Conservation (phyloP, 2,797 vertebrate species). For the Menidia menidia region DNA sequence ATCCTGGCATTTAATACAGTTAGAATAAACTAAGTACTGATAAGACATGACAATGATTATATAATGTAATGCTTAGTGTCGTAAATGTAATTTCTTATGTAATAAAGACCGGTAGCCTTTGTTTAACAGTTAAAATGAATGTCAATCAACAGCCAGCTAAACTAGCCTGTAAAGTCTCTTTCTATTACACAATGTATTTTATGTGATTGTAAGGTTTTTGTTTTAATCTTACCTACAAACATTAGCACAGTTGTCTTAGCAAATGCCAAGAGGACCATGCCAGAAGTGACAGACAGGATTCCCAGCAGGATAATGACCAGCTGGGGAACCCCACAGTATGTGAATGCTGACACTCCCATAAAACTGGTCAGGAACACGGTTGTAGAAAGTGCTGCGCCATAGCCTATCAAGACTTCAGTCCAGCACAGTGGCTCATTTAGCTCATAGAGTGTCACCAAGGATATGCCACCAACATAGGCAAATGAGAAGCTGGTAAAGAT, state of each 20-base stretch:
- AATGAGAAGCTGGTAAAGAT: slow-evolving; percentile 85
- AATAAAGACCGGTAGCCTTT: neutral
- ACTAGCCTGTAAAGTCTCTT: neutral
- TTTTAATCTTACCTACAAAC: slow-evolving; percentile 89
- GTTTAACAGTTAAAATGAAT: neutral
- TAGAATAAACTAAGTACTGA: slow-evolving; percentile 22
- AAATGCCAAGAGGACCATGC: slow-evolving; percentile 86
- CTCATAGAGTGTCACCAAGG: slow-evolving; percentile 89
- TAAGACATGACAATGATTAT: neutral
- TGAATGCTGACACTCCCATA: slow-evolving; percentile 85
- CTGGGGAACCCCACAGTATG: slow-evolving; percentile 85
- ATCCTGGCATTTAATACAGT: neutral
- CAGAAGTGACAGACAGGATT: slow-evolving; percentile 86
- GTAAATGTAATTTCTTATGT: neutral
- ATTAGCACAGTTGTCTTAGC: slow-evolving; percentile 90
- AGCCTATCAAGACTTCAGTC: slow-evolving; percentile 93
- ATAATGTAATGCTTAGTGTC: neutral
- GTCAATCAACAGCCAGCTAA: slow-evolving; percentile 19
- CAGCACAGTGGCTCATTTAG: slow-evolving; percentile 94
- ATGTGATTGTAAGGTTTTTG: neutral
- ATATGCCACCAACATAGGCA: slow-evolving; percentile 77
- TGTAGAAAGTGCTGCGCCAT: slow-evolving; percentile 88
- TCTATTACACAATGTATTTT: neutral
- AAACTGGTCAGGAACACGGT: slow-evolving; percentile 89
- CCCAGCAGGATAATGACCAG: slow-evolving; percentile 87